Percentiles rank a stretch among this genome's conserved stretches.
Conservation (phyloP, 2,888 invertebrate species). For the Caenorhabditis macrosperma region DNA sequence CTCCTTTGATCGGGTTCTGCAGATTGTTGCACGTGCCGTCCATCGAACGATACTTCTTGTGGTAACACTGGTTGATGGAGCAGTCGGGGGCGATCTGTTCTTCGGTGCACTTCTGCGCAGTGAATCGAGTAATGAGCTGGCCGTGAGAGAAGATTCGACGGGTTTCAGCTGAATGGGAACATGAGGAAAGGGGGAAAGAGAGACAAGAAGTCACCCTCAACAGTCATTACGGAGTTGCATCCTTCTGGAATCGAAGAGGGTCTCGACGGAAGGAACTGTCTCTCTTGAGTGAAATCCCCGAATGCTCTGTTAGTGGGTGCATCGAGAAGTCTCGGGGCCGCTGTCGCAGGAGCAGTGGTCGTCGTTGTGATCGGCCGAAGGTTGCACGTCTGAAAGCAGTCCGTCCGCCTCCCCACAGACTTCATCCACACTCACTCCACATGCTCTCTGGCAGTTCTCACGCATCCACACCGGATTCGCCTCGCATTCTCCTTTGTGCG, state of each 20-base stretch:
- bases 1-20: slow-evolving; percentile 87
- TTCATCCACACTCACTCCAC: slow-evolving; percentile 31
- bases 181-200: neutral
- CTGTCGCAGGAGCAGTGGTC: neutral
- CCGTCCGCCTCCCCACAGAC: neutral
- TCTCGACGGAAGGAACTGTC: slow-evolving; percentile 37
- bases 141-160: slow-evolving; percentile 42
- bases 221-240: slow-evolving; percentile 62
- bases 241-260: slow-evolving; percentile 50
- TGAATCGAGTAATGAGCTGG: slow-evolving; percentile 34
- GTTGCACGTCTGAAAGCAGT: slow-evolving; percentile 22
- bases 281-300: slow-evolving; percentile 15
- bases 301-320: slow-evolving; percentile 7
- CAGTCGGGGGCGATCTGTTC: slow-evolving; percentile 66
- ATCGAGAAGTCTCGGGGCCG: neutral
- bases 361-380: neutral
- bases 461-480: slow-evolving; percentile 76
- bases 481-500: slow-evolving; percentile 70
- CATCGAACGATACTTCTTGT: slow-evolving; percentile 86
- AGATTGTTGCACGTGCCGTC: slow-evolving; percentile 97
- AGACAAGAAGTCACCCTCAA: slow-evolving; percentile 48
- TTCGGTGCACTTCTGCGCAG: slow-evolving; percentile 47
- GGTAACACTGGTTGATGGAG: slow-evolving; percentile 75
- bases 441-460: slow-evolving; percentile 70
- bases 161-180: slow-evolving; percentile 33